Percentiles rank a stretch among this genome's conserved stretches.
phyloP scores from a whole-genome alignment of 1,140 invertebrate species.

The Dendroctonus ponderosae region DNA sequence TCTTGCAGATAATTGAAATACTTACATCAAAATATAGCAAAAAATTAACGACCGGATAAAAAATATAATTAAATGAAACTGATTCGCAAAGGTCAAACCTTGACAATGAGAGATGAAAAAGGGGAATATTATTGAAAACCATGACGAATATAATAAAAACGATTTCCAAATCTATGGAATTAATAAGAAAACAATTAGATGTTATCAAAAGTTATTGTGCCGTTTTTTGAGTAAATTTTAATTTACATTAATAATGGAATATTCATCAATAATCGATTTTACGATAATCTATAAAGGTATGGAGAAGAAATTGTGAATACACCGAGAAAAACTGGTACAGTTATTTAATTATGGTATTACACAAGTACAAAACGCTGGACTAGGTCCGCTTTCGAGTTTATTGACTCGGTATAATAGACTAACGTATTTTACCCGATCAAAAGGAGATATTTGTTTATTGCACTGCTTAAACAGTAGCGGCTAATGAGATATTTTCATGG shows the following conservation, averaged over 20 bases:
- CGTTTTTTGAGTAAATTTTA: too few species aligned
- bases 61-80: too few species aligned
- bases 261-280: constrained; percentile 3
- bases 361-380: constrained; percentile 9
- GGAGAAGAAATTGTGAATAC: constrained; percentile 6
- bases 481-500: neutral
- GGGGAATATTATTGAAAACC: too few species aligned
- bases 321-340: constrained; percentile 18
- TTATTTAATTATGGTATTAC: constrained; percentile 20
- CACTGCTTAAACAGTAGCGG: neutral
- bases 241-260: too few species aligned
- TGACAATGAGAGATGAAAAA: too few species aligned
- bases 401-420: constrained; percentile 6
- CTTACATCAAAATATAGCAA: too few species aligned
- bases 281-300: constrained; percentile 6
- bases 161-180: too few species aligned
- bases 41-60: too few species aligned
- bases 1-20: too few species aligned
- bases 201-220: neutral
- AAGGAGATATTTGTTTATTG: constrained; percentile 14
- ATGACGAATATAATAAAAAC: too few species aligned
- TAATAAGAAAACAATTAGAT: neutral
- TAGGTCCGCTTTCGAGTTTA: constrained; percentile 9
- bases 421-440: constrained; percentile 3
- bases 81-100: too few species aligned